phyloP scores from a whole-genome alignment of 1,140 invertebrate genomes.

The Zaprionus kolodkinae region DNA sequence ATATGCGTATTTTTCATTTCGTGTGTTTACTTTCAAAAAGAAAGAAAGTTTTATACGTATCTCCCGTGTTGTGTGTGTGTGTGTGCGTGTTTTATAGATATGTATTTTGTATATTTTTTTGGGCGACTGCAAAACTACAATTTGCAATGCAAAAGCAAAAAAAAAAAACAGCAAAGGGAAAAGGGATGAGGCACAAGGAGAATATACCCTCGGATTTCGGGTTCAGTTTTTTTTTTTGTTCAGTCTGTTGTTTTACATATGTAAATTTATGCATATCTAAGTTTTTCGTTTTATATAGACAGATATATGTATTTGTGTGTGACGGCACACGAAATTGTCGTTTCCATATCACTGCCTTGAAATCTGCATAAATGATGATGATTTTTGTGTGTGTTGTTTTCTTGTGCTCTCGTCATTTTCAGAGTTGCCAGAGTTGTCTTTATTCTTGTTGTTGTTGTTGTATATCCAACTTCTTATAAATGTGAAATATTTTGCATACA shows the following conservation, averaged over 20 bases:
- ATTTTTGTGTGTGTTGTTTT: constrained; percentile 56
- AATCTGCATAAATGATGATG: constrained; percentile 80
- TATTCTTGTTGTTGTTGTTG: constrained; percentile 14
- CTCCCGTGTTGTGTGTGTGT: constrained; percentile 13
- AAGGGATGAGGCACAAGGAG: constrained; percentile 1
- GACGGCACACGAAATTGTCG: constrained; percentile 52
- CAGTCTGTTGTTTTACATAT: constrained; percentile 40
- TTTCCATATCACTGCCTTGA: constrained; percentile 65
- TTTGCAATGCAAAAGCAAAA: constrained; percentile 70
- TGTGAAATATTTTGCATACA: constrained; percentile 57
- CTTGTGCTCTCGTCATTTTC: constrained; percentile 62
- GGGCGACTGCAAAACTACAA: constrained; percentile 52
- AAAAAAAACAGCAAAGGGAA: constrained; percentile 19
- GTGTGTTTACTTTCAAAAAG: constrained; percentile 71
- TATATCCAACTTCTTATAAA: constrained; percentile 46
- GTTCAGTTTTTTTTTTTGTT: constrained; percentile 39
- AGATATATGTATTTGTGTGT: constrained; percentile 31
- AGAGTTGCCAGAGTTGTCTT: constrained; percentile 32
- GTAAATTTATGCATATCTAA: constrained; percentile 60
- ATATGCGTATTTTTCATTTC: constrained; percentile 21
- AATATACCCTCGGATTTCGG: constrained; percentile 18
- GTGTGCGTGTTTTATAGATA: constrained; percentile 34
- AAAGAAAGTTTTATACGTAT: constrained; percentile 66
- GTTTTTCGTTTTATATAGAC: constrained; percentile 35
- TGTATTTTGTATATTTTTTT: constrained; percentile 34